Conservation (phyloP, 2,888 invertebrate species). For the Drosophila kanekoi region DNA sequence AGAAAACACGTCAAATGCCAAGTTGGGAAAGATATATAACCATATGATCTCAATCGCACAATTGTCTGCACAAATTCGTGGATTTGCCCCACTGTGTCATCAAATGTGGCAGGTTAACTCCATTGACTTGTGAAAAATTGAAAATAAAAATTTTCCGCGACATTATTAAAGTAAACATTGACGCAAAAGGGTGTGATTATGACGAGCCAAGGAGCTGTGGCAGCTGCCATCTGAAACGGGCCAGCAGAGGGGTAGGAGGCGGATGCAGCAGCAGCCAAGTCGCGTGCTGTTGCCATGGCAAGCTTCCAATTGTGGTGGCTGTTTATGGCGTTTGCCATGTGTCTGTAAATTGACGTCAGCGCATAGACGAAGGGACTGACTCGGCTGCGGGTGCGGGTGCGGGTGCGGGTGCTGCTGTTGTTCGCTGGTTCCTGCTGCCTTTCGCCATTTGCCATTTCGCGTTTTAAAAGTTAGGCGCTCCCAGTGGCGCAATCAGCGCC, state of each 20-base stretch:
- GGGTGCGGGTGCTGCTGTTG: constrained; percentile 11
- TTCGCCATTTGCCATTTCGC: constrained; percentile 62
- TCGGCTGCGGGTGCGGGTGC: background rate
- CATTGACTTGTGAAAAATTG: constrained; percentile 78
- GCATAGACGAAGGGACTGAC: constrained; percentile 21
- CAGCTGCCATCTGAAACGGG: constrained; percentile 37
- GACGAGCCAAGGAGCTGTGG: constrained; percentile 69
- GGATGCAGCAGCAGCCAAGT: constrained; percentile 5
- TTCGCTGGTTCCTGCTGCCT: constrained; percentile 4
- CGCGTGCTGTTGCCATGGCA: constrained; percentile 63
- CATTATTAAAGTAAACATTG: constrained; percentile 81
- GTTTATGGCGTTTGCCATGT: constrained; percentile 77
- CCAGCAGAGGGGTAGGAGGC: background rate
- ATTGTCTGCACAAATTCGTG: background rate
- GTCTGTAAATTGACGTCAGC: constrained; percentile 76
- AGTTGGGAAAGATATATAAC: too few species aligned
- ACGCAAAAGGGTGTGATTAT: constrained; percentile 78
- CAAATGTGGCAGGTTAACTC: constrained; percentile 70
- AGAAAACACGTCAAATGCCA: too few species aligned
- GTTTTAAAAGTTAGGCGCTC: constrained; percentile 71
- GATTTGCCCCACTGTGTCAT: constrained; percentile 50
- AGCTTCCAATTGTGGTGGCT: constrained; percentile 78
- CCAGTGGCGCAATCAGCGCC: constrained; percentile 78
- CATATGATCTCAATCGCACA: too few species aligned
- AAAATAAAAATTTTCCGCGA: constrained; percentile 81